Percentiles rank a stretch among this genome's conserved stretches.
Conservation (phyloP, 2,113 vertebrate species). For the Indri indri region DNA sequence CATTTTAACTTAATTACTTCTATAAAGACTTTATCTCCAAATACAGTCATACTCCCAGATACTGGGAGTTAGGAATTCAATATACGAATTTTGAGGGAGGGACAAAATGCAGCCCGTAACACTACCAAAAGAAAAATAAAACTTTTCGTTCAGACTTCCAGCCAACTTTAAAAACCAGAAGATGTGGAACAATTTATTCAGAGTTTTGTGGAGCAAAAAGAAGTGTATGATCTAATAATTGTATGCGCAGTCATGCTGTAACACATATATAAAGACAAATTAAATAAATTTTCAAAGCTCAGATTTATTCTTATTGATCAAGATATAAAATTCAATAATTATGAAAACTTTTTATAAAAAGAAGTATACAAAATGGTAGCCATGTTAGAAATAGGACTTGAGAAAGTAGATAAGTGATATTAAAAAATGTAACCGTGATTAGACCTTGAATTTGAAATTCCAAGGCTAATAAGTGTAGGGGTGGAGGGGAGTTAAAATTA, state of each 20-base stretch:
- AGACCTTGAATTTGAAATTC: background rate
- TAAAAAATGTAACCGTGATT: background rate
- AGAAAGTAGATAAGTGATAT: background rate
- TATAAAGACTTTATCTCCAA: background rate
- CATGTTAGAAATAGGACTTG: conserved; percentile 1
- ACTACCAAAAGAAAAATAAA: background rate
- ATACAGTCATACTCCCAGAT: background rate
- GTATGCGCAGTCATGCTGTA: background rate
- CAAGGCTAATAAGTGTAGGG: background rate
- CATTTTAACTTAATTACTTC: background rate
- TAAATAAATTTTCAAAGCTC: background rate
- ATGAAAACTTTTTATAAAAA: background rate
- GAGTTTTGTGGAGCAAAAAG: background rate
- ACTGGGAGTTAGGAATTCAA: background rate
- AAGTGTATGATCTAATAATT: background rate
- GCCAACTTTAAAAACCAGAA: background rate
- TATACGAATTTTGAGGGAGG: background rate
- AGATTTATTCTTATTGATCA: background rate
- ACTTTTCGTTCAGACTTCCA: background rate
- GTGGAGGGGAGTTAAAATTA: background rate
- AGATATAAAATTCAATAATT: conserved; percentile 22
- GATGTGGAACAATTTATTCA: background rate
- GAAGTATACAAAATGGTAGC: background rate
- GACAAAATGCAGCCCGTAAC: background rate
- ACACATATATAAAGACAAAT: background rate